Conservation (phyloP, 2,888 invertebrate species). For the Trichopria drosophilae region DNA sequence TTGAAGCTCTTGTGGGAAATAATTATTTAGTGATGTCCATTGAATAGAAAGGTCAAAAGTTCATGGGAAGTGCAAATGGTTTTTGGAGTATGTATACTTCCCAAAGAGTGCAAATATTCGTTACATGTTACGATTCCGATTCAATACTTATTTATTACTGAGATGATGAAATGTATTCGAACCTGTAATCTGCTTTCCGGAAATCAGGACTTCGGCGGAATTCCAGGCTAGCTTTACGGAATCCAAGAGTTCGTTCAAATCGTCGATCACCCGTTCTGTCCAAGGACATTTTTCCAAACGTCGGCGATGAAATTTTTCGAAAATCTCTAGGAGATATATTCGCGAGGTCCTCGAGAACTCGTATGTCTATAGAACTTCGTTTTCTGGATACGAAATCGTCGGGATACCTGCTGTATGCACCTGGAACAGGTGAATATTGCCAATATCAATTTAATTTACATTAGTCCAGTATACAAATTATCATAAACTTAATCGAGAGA, state of each 20-base stretch:
- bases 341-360: constrained; percentile 49
- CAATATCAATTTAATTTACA: not conserved
- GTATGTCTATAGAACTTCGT: constrained; percentile 52
- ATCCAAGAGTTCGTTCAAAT: constrained; percentile 46
- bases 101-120: too few species aligned
- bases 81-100: too few species aligned
- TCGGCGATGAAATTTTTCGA: constrained; percentile 50
- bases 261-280: constrained; percentile 51
- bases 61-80: too few species aligned
- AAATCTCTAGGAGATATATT: constrained; percentile 52
- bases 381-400: constrained; percentile 53
- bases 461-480: not conserved
- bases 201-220: constrained; percentile 54
- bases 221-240: constrained; percentile 54
- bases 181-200: constrained; percentile 52
- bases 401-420: constrained; percentile 50
- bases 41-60: too few species aligned
- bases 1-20: too few species aligned
- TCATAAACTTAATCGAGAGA: too few species aligned
- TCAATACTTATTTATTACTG: not conserved
- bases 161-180: constrained; percentile 1
- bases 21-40: too few species aligned
- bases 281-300: constrained; percentile 55
- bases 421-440: constrained; percentile 30
- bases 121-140: not conserved